Evolutionary conservation across 2,113 vertebrate species (phyloP), one percentile per base, ranked within the genome.

Genomic region (Ailurus styani): DNA sequence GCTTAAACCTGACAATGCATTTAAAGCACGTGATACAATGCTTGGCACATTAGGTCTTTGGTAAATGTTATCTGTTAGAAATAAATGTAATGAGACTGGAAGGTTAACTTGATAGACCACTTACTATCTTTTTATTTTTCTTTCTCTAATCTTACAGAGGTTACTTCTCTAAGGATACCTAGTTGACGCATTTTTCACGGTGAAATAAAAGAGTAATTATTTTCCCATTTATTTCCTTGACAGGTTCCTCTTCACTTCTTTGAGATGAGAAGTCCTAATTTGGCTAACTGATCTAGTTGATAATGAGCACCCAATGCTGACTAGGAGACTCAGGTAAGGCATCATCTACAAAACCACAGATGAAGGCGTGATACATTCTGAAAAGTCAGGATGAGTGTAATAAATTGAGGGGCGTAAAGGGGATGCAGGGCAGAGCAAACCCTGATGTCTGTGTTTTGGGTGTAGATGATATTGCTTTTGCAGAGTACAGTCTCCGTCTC

Each of bases 161-260:
- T 64, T 97, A 50, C 42, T 20, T 93, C 42, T 93, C 62, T 62
- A 78, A 96, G 89, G 70, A 73, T 93, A 81, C 34, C 34, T 77
- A 40, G 47, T 66, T 95, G 91, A 82, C 3, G 7, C 78, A 21
- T 70, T 95, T 78, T 91, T 54, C 68, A 93, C 42, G 47, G 42
- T 52, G 37, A 90, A 86, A 31, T 55, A 57, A 72, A 86, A 84
- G 12, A 66, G 40, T 97, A 55, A 82, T 90, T 95, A 75, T 85
- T 95, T 96, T 73, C 37, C 37, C 34, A 62, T 85, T 93, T 96
- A n/a, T 95, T 96, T 87, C 68, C 31, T 6, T 50, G 50, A 86
- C 75, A 94, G 52, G 47, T 60, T 96, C 95, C 52, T 97, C 70
- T 72, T 96, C 42, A 84, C 40, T 95, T 97, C 42, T 21, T 96